Conservation (phyloP, 1,140 invertebrate species). For the Cyclina sinensis region DNA sequence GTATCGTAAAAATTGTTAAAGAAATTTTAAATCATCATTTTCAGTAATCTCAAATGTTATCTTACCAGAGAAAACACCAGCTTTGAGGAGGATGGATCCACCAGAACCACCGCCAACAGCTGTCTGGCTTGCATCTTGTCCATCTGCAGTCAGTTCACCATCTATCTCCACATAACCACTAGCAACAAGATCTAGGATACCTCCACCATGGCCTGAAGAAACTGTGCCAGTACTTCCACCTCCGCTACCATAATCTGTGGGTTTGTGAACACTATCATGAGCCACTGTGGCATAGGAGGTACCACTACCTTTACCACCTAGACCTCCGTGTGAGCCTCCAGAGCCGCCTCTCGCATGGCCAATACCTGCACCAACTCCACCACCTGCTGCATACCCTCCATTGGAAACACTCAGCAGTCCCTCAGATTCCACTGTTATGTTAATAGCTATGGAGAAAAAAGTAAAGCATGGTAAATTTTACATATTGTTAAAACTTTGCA, state of each 20-base stretch:
- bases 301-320: constrained; percentile 74
- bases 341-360: constrained; percentile 63
- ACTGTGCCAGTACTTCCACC: constrained; percentile 50
- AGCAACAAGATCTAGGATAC: constrained; percentile 73
- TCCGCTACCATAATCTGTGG: constrained; percentile 79
- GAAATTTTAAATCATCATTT: too few relatives aligned
- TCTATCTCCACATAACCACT: constrained; percentile 75
- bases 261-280: constrained; percentile 67
- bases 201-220: constrained; percentile 71
- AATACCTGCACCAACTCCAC: constrained; percentile 71
- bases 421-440: constrained; percentile 79
- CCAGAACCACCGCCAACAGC: constrained; percentile 77
- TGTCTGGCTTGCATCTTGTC: constrained; percentile 60
- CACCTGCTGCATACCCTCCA: constrained; percentile 69
- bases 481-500: too few relatives aligned
- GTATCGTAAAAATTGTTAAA: too few relatives aligned
- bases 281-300: constrained; percentile 51
- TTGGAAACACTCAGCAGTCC: constrained; percentile 72
- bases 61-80: constrained; percentile 36
- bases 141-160: constrained; percentile 75
- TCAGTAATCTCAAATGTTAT: background rate
- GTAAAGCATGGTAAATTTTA: too few relatives aligned
- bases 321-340: constrained; percentile 79
- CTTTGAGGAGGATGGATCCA: constrained; percentile 70
- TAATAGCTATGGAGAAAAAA: constrained; percentile 72